Percentiles rank a stretch among this genome's conserved stretches.
phyloP scores from a whole-genome alignment of 1,140 invertebrate genomes.

The Camponotus vicinus region DNA sequence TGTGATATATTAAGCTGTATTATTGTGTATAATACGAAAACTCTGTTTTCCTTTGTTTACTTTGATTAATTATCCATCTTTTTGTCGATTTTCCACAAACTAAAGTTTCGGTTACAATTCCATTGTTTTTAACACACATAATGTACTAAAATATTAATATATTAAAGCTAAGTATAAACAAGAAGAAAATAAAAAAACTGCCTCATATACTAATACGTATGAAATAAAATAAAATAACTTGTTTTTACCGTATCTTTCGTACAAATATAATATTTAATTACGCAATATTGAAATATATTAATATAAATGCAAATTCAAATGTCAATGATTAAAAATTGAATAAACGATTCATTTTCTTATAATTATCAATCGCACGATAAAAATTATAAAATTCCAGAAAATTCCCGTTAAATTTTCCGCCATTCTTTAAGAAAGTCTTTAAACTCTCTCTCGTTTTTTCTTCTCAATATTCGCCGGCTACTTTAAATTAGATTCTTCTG shows the following conservation, averaged over 20 bases:
- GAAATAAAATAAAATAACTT: not conserved
- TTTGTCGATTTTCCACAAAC: not conserved
- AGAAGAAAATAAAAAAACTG: not conserved
- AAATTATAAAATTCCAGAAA: constrained; percentile 21
- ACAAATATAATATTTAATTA: not conserved
- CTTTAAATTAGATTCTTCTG: constrained; percentile 40
- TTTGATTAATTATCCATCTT: constrained; percentile 24
- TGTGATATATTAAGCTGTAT: not conserved
- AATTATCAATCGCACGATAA: not conserved
- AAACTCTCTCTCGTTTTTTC: constrained; percentile 16
- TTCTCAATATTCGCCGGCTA: not conserved
- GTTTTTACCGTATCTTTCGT: not conserved
- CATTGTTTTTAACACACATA: constrained; percentile 11
- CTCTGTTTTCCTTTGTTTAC: not conserved
- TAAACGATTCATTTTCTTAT: not conserved
- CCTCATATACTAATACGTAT: not conserved
- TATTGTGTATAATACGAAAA: not conserved
- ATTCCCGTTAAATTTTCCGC: not conserved
- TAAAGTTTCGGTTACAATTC: constrained; percentile 18
- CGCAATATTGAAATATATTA: not conserved
- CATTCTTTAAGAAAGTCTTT: not conserved
- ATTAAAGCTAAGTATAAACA: not conserved
- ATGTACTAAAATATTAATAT: not conserved
- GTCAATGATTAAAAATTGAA: not conserved
- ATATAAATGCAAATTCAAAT: not conserved